Evolutionary conservation across 2,113 vertebrate genomes (phyloP), one percentile per base, ranked within the genome.

Genomic region (Polypterus senegalus): DNA sequence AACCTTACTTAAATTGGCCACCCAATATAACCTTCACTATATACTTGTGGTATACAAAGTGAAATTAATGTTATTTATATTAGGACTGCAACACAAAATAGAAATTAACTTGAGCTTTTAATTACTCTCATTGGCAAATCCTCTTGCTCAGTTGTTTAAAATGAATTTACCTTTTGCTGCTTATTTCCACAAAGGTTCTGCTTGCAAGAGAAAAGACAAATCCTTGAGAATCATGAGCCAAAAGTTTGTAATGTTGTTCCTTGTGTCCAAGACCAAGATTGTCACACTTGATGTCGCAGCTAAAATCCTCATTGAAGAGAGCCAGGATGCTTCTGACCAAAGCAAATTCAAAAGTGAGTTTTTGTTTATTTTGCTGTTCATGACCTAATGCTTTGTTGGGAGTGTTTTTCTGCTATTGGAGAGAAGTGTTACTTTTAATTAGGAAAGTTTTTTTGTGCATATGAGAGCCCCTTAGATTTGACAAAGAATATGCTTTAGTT

Each of bases 321-420:
- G 88, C 6, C 91, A 89, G 66, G 90, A 93, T 67, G 76, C 82
- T 0, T 83, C 84, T 0, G 91, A 92, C 66, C 84, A 92, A 66
- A 94, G 92, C 86, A 97, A 97, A 76, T 96, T 94, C 79, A 97
- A 97, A 87, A 97, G 93, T 97, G 85, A 88, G 92, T 9, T 27
- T 11, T 27, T 27, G 27, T 27, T 27, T 27, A 27, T 27, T 55
- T 55, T n/a, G 10, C 10, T 5, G 4, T 27, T 27, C 27, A 27
- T 27, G 27, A 27, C 10, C 10, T 27, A 27, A 55, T 5, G 54
- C 4, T n/a, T n/a, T 60, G 3, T 60, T 60, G 48, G 11, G 27
- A 27, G 27, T 27, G 1, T 10, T 60, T 48, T 3, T 49, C 6
- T 51, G 43, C 3, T 6, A 9, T 8, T 43, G 43, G 43, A 57